These are phyloP conservation scores for Protomyctophum bolini DNA, from an alignment of 2,113 vertebrate species.

Conservation along the genomic window DNA sequence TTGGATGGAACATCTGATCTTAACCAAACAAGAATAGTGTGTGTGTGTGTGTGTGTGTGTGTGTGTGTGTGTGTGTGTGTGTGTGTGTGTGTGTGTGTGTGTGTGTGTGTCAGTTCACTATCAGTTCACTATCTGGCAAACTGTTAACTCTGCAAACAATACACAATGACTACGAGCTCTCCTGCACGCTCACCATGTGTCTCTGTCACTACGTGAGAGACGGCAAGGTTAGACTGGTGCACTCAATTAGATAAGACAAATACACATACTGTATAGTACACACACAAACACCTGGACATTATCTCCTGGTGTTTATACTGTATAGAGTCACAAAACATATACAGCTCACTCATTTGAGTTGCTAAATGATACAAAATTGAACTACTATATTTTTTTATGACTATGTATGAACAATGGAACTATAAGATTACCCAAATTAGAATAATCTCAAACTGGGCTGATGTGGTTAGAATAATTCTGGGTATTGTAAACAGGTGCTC, in stretches of 20 bases:
- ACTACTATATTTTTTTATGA: neutral
- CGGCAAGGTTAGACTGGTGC: neutral
- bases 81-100: too few relatives aligned
- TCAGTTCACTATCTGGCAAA: slow-evolving; percentile 22
- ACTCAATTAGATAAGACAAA: neutral
- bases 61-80: too few relatives aligned
- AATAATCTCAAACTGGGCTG: neutral
- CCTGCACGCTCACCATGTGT: slow-evolving; percentile 8
- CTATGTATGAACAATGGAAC: neutral
- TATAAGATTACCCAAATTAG: neutral
- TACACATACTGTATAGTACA: neutral
- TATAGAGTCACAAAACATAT: slow-evolving; percentile 38
- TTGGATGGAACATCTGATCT: slow-evolving; percentile 13
- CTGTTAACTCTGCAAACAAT: slow-evolving; percentile 18
- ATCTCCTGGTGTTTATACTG: neutral
- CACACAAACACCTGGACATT: neutral
- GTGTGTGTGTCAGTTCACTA: slow-evolving; percentile 17
- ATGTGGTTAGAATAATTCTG: neutral
- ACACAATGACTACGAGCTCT: slow-evolving; percentile 22
- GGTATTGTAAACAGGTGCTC: too few relatives aligned
- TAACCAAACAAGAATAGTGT: slow-evolving; percentile 14
- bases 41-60: neutral
- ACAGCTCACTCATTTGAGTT: slow-evolving; percentile 22
- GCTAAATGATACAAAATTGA: neutral
- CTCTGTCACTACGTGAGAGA: neutral